Base-by-base conservation (phyloP, 2,888 invertebrate genomes). In the Syrphus vitripennis region DNA sequence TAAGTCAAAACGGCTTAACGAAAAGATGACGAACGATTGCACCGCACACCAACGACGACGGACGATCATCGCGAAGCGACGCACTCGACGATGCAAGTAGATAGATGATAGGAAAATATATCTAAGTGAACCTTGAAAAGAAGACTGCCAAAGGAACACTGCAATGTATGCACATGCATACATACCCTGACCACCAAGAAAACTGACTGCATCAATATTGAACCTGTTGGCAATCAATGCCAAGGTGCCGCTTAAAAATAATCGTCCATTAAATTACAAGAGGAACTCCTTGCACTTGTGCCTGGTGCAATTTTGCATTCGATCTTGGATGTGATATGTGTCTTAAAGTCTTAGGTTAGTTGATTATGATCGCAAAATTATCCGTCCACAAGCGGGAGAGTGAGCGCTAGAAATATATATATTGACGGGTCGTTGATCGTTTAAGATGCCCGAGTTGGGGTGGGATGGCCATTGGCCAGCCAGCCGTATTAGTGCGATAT, bases 161-260 rank as follows among this genome's bases (percentile, higher is more conserved):
- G 10, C 9, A 31, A 5, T 21, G 21, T 57, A 10, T 12, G 12
- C 19, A 16, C 1, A 40, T 5, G 9, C 24, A 19, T 42, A 4
- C 45, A 61, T 31, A 65, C 48, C 48, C 65, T 57, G 21, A 76
- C 72, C 74, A 31, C 45, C 21, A 69, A 31, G 53, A 75, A n/a
- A n/a, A n/a, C n/a, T 40, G 55, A 53, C 76, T 67, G 42, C 83
- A 72, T 72, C 84, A 81, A 81, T 86, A 86, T 82, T 86, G 86
- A 86, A 86, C 86, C 86, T 78, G 86, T 77, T 81, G 77, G 86
- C 86, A 86, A 82, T 86, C 86, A 86, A 86, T 86, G 86, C 86
- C 86, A 86, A 86, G 86, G 86, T 86, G 78, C 86, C 82, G 77
- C 77, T 86, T 86, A 86, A 86, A 86, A 86, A 86, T 82, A 86